Percentiles rank a stretch among this genome's conserved stretches.
Conservation (phyloP, 1,140 invertebrate species). For the Wasmannia auropunctata region DNA sequence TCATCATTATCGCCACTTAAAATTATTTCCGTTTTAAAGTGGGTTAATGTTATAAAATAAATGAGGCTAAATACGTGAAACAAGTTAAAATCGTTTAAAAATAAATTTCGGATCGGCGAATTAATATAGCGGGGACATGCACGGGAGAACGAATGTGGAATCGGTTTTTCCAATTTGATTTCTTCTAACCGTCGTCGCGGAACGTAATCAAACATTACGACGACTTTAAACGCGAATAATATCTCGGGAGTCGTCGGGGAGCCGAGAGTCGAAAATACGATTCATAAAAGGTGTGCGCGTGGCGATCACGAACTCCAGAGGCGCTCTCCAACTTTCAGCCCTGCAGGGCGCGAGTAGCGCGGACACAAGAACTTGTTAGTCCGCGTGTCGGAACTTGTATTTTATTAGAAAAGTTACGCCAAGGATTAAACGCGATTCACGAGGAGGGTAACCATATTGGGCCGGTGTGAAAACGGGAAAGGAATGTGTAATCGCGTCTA, state of each 20-base stretch:
- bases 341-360: slow-evolving; percentile 24
- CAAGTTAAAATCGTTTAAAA: background rate
- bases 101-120: background rate
- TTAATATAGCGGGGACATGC: slow-evolving; percentile 19
- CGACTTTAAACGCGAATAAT: slow-evolving; percentile 15
- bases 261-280: slow-evolving; percentile 23
- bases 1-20: slow-evolving; percentile 34
- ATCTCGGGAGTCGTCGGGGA: slow-evolving; percentile 1
- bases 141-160: background rate
- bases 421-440: slow-evolving; percentile 43
- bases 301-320: slow-evolving; percentile 40
- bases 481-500: slow-evolving; percentile 56
- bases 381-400: slow-evolving; percentile 58
- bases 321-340: slow-evolving; percentile 40
- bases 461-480: slow-evolving; percentile 50
- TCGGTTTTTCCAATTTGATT: background rate
- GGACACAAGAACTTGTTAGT: slow-evolving; percentile 57
- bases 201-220: slow-evolving; percentile 2
- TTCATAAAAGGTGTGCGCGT: slow-evolving; percentile 13
- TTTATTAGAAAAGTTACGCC: slow-evolving; percentile 66
- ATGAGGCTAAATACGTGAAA: slow-evolving; percentile 2
- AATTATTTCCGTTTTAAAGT: background rate
- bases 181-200: background rate
- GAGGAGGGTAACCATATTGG: slow-evolving; percentile 51
- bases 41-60: slow-evolving; percentile 31